Conservation (phyloP, 2,888 invertebrate species). For the Amphipoea lucens region DNA sequence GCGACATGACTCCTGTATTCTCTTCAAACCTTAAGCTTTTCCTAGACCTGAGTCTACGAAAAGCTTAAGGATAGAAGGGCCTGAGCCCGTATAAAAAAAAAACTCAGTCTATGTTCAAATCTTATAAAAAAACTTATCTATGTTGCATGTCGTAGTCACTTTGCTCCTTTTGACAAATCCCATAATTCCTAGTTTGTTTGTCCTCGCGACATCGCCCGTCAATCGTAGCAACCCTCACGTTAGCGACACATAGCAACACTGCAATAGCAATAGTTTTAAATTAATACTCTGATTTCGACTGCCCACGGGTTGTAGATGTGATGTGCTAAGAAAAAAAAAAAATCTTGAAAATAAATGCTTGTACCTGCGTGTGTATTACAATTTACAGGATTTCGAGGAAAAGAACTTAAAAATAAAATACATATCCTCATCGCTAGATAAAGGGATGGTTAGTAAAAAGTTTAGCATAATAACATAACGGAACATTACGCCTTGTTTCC, state of each 20-base stretch:
- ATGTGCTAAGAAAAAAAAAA: conserved; percentile 38
- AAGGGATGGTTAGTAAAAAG: neutral
- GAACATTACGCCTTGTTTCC: neutral
- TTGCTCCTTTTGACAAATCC: neutral
- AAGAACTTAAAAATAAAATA: neutral
- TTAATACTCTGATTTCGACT: conserved; percentile 66
- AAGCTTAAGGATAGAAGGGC: too few species aligned
- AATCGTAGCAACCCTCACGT: conserved; percentile 74
- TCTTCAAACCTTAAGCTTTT: neutral
- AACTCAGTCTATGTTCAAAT: too few species aligned
- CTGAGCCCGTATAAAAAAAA: neutral
- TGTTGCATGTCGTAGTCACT: conserved; percentile 27
- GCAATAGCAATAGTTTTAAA: conserved; percentile 83
- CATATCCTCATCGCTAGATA: neutral
- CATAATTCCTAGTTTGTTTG: neutral
- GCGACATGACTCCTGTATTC: conserved; percentile 44
- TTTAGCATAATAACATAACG: neutral
- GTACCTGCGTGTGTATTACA: neutral
- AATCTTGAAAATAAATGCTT: too few species aligned
- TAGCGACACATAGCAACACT: conserved; percentile 74
- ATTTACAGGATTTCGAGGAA: neutral
- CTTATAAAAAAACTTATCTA: neutral
- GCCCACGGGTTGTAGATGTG: conserved; percentile 67
- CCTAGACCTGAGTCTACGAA: too few species aligned
- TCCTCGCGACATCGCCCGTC: conserved; percentile 65